phyloP scores from a whole-genome alignment of 2,113 vertebrate genomes.

The Entelurus aequoreus region DNA sequence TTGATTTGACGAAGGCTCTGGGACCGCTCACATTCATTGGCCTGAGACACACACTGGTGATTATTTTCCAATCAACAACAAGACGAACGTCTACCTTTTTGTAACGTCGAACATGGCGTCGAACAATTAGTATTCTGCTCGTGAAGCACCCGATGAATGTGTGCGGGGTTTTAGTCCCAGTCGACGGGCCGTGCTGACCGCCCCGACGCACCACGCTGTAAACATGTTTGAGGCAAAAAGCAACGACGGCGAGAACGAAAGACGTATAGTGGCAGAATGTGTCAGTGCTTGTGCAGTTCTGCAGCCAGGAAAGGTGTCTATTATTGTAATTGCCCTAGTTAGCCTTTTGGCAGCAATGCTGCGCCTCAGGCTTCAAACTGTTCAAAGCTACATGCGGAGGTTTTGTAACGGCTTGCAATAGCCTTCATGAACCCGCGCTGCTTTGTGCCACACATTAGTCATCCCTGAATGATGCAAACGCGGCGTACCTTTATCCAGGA shows the following conservation, averaged over 20 bases:
- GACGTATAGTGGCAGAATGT: conserved; percentile 37
- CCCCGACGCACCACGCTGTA: conserved; percentile 37
- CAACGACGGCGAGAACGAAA: conserved; percentile 31
- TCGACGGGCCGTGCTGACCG: conserved; percentile 26
- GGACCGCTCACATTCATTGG: conserved; percentile 68
- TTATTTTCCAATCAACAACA: conserved; percentile 62
- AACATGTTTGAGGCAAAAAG: conserved; percentile 23
- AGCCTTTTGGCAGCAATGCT: conserved; percentile 45
- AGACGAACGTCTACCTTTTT: conserved; percentile 42
- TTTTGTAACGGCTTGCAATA: conserved; percentile 39
- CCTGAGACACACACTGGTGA: conserved; percentile 61
- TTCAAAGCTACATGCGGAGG: conserved; percentile 9
- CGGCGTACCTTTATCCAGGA: conserved; percentile 88
- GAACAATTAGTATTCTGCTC: conserved; percentile 27
- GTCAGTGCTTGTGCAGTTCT: conserved; percentile 49
- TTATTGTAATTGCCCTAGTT: conserved; percentile 61
- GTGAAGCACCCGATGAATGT: conserved; percentile 33
- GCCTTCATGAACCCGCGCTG: conserved; percentile 3
- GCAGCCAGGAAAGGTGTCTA: conserved; percentile 54
- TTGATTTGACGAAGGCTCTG: conserved; percentile 77
- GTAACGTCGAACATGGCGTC: conserved; percentile 13
- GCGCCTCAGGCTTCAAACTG: conserved; percentile 33
- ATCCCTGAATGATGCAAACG: not conserved
- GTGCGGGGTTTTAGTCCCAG: conserved; percentile 32
- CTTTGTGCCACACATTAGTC: not conserved